Evolutionary conservation across 1,140 invertebrate genomes (phyloP), one percentile per base, ranked within the genome.

Genomic region (Polyergus mexicanus): DNA sequence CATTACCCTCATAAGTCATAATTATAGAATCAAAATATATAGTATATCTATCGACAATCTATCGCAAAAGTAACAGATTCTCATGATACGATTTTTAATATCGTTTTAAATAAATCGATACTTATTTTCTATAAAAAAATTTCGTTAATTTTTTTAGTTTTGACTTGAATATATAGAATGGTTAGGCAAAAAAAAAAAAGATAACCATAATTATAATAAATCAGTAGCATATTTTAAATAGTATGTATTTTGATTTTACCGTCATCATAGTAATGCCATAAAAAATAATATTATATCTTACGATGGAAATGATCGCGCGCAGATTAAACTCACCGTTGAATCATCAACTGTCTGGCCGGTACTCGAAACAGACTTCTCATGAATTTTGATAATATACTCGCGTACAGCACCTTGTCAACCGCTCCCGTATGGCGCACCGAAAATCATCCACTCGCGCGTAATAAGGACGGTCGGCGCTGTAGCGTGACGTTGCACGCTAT

Each of bases 301-400:
- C 2, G 16, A 51, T 6, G 38, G 41, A 63, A 65, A 65, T 65
- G 41, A 68, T 5, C 6, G 19, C 10, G 6, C n/a, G 28, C 13
- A 22, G 11, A 80, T 80, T 80, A 69, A 80, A 32, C 44, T 41
- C 32, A 3, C 16, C 10, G 65, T 22, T 8, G 22, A 6, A 54
- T 32, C 13, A 16, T 41, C 47, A 28, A 47, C 35, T 25, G 47
- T 56, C 63, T 69, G 54, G 22, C 22, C n/a, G 63, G 28, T 58
- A 19, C 66, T 78, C 77, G 35, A 41, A 68, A 76, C 44, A 22
- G 71, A 22, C 58, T 90, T 4, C 13, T 90, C 89, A 89, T 89
- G 87, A 89, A 90, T 90, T 90, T 89, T 90, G 87, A 90, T 83
- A 87, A 88, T 85, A 86, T 56, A 77, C 84, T 80, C 63, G 22